Base-by-base conservation (phyloP, 2,113 vertebrate species). In the Perca fluviatilis region DNA sequence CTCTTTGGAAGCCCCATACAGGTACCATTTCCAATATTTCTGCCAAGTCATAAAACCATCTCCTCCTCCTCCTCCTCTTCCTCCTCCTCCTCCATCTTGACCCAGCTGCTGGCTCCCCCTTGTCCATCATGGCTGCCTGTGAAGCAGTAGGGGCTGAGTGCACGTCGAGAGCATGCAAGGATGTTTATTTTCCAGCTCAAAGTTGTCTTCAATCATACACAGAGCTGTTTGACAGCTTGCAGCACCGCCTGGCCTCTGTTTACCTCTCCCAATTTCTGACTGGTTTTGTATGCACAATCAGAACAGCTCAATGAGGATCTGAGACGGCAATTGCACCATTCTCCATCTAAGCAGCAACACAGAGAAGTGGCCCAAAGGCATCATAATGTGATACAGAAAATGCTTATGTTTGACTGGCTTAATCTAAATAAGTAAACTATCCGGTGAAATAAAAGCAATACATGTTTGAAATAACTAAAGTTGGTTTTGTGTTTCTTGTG, bases 141-240 rank as follows among this genome's bases (percentile, higher is more conserved):
- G 79, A 81, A 81, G 82, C 82, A 53, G 86, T 75, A 78, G 74
- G 80, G 88, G 75, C 85, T 86, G 78, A 86, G 77, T 78, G 83
- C 84, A 83, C 27, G 23, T 80, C 9, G 23, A 88, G 84, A 71
- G 93, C 88, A 91, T 90, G 87, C 85, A 85, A 73, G 86, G 88
- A 92, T 95, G 93, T 95, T 95, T 96, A 95, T 94, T 89, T 90
- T 94, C 68, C 78, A 88, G 88, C 92, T 92, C 87, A 91, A 92
- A 91, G 92, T 95, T 95, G 94, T 94, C 93, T 92, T 95, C 93
- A 94, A 95, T 96, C 94, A 95, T 88, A 89, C 82, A 84, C 82
- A 0, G 86, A 89, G 91, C 89, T 95, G 95, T 95, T 96, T 96
- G 95, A 95, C 94, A 95, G 89, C 88, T 93, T 68, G 82, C 94